Percentiles rank a stretch among this genome's conserved stretches.
phyloP scores from a whole-genome alignment of 1,140 invertebrate species.

The Ladona fulva region DNA sequence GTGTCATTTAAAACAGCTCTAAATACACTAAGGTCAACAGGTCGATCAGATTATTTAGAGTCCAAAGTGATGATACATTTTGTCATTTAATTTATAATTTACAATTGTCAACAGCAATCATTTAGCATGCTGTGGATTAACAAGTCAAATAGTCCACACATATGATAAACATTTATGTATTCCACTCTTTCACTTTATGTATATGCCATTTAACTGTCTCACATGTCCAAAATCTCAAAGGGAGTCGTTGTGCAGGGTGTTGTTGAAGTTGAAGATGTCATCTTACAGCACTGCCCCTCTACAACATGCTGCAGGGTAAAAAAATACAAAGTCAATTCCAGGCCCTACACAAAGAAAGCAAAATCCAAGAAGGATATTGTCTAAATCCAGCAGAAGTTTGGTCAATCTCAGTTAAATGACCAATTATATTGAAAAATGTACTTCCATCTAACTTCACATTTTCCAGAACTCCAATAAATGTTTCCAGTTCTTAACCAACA shows the following conservation, averaged over 20 bases:
- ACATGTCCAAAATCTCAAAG: slow-evolving; percentile 9
- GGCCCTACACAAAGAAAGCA: too few relatives aligned
- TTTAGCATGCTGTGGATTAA: not conserved
- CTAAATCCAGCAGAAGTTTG: too few relatives aligned
- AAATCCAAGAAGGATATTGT: too few relatives aligned
- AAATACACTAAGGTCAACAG: too few relatives aligned
- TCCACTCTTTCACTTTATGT: not conserved
- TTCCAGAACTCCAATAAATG: too few relatives aligned
- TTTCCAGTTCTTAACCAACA: too few relatives aligned
- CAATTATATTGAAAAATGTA: too few relatives aligned
- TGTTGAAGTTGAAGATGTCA: not conserved
- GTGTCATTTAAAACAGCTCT: too few relatives aligned
- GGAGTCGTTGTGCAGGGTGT: not conserved
- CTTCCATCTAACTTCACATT: too few relatives aligned
- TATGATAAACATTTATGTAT: not conserved
- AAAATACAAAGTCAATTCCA: not conserved
- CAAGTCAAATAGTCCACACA: not conserved
- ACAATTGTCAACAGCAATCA: not conserved
- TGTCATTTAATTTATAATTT: not conserved
- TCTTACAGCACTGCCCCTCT: not conserved
- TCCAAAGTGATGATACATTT: too few relatives aligned
- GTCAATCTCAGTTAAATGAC: too few relatives aligned
- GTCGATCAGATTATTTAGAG: too few relatives aligned
- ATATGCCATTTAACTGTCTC: not conserved
- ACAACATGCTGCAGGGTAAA: not conserved